These are phyloP conservation scores for Drosophila sp. DNA, from an alignment of 1,140 invertebrate species.

Conservation along the genomic window DNA sequence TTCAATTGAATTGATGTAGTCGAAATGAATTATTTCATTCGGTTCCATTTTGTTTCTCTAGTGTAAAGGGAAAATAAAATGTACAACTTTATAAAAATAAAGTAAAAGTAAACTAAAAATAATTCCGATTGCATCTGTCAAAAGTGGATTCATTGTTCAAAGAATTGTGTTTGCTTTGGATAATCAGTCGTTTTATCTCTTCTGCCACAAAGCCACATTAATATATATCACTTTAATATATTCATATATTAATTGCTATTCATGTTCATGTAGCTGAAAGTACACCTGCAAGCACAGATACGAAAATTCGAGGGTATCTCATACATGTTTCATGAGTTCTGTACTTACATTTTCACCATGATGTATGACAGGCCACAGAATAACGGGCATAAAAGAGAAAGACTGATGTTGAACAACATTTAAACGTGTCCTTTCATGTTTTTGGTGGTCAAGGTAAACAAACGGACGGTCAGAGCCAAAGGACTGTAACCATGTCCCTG, in stretches of 20 bases:
- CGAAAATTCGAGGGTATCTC: conserved; percentile 18
- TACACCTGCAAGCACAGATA: not conserved
- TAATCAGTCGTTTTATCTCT: not conserved
- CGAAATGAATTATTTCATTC: too few species aligned
- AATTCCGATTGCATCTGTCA: too few species aligned
- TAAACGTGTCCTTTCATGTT: conserved; percentile 46
- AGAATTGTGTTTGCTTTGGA: not conserved
- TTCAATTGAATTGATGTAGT: too few species aligned
- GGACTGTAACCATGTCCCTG: conserved; percentile 8
- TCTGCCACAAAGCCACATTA: not conserved
- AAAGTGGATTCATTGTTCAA: not conserved
- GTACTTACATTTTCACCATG: conserved; percentile 29
- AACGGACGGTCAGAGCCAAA: conserved; percentile 9
- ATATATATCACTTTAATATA: too few species aligned
- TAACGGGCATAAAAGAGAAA: not conserved
- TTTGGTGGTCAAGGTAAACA: conserved; percentile 51
- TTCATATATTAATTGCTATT: conserved; percentile 21
- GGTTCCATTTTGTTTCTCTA: too few species aligned
- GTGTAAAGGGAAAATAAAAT: too few species aligned
- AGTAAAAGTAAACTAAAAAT: too few species aligned
- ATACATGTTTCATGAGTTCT: conserved; percentile 41
- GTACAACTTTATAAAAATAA: too few species aligned
- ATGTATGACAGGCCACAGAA: conserved; percentile 31
- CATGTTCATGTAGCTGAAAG: not conserved
- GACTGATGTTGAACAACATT: conserved; percentile 37